Base-by-base conservation (phyloP, 2,888 invertebrate species). In the Lysandra bellargus region DNA sequence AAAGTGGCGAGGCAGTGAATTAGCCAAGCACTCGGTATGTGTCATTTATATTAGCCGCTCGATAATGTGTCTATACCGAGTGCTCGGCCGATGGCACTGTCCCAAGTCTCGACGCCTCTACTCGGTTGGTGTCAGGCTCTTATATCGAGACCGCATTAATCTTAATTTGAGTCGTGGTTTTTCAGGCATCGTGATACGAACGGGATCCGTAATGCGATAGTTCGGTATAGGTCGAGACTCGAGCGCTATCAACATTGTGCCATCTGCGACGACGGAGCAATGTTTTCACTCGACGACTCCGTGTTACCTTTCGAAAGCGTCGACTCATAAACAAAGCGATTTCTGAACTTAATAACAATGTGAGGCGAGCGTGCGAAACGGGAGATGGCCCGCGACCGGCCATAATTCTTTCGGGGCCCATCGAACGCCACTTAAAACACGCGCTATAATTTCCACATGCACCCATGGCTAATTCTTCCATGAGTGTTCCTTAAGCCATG, bases 281-380 rank as follows among this genome's bases (percentile, higher is more conserved):
- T 91, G 91, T 92, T 92, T 94, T 93, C 92, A 91, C 92, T 91
- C 89, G 89, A 85, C 87, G 88, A 83, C 86, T 90, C 87, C 89
- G 91, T 91, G 92, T 93, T 93, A 93, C 92, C 92, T 93, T 93
- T 93, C 91, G 90, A 93, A 93, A 93, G 91, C 90, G 89, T 90
- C 87, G 91, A 89, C 88, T 93, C 92, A 92, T 94, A 94, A 94
- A 94, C 93, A 92, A 92, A 90, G 87, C 90, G 92, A 94, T 91
- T 93, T 94, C 87, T 93, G 94, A 94, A 91, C 94, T 93, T 91
- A 91, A 92, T 91, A 93, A 92, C 93, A 94, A 93, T 92, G 92
- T 91, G 90, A 92, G 88, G 88, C 90, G 90, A 90, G 90, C 93
- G 94, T 93, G 93, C 93, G 93, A 93, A 93, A 93, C 91, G 88